Conservation (phyloP, 2,113 vertebrate genomes). For the Marcusenius ussheri region DNA sequence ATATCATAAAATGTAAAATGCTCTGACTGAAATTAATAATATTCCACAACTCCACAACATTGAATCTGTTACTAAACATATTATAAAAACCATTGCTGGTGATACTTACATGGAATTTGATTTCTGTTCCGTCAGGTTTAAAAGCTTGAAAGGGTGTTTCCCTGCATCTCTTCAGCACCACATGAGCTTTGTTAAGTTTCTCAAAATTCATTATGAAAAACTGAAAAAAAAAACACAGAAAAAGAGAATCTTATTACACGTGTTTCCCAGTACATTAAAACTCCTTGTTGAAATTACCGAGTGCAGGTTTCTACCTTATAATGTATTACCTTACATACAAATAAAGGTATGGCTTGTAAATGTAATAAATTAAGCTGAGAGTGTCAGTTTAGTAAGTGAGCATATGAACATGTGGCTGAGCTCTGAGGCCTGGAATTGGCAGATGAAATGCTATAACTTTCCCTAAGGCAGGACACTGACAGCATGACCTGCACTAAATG, state of each 20-base stretch:
- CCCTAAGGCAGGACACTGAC: neutral
- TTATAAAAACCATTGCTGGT: neutral
- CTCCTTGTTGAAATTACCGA: neutral
- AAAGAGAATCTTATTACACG: neutral
- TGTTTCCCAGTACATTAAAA: neutral
- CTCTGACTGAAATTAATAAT: neutral
- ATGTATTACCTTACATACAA: neutral
- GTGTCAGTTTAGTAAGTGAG: neutral
- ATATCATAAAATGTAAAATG: neutral
- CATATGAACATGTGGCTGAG: neutral
- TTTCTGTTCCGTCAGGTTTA: neutral
- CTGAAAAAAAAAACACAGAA: neutral
- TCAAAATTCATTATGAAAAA: neutral
- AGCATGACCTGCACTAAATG: neutral
- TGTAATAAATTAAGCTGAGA: neutral
- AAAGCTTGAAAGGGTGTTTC: neutral
- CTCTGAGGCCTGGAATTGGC: neutral
- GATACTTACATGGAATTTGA: conserved; percentile 9
- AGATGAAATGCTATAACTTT: neutral
- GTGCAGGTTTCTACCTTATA: neutral
- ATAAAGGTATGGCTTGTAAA: neutral
- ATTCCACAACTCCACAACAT: neutral
- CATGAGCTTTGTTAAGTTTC: neutral
- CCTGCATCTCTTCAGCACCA: neutral
- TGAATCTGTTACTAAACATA: neutral